These are phyloP conservation scores for Otus scops DNA, from an alignment of 2,797 vertebrate species.

Conservation along the genomic window DNA sequence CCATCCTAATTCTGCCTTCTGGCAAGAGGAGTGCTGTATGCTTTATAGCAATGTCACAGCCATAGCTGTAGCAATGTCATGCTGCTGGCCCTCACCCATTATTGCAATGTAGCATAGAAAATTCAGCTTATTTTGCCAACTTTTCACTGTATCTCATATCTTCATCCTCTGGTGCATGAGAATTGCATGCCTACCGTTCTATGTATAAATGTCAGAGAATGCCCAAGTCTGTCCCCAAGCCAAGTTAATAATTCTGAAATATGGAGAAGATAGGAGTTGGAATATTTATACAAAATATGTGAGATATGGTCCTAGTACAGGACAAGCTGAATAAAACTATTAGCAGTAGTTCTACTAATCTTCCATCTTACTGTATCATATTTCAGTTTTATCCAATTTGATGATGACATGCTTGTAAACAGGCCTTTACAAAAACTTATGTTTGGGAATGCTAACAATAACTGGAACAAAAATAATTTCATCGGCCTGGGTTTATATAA, in stretches of 20 bases:
- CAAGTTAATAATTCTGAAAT: not conserved
- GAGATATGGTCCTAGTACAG: not conserved
- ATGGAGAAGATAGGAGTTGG: not conserved
- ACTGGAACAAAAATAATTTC: constrained; percentile 26
- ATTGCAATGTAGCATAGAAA: not conserved
- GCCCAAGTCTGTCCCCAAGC: not conserved
- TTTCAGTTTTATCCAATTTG: not conserved
- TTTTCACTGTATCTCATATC: not conserved
- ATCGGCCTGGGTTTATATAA: not conserved
- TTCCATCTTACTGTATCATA: not conserved
- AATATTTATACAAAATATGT: not conserved
- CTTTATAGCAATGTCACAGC: not conserved
- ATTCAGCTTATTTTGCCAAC: not conserved
- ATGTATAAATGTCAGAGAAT: not conserved
- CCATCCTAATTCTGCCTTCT: not conserved
- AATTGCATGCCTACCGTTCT: not conserved
- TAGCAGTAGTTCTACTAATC: not conserved
- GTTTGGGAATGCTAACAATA: not conserved
- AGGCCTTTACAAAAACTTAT: not conserved
- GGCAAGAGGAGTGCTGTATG: not conserved
- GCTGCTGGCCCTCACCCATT: not conserved
- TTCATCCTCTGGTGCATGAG: not conserved
- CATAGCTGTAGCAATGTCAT: not conserved
- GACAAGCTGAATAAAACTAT: not conserved
- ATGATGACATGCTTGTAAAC: not conserved